Conservation (phyloP, 2,113 vertebrate genomes). For the Plecotus auritus region DNA sequence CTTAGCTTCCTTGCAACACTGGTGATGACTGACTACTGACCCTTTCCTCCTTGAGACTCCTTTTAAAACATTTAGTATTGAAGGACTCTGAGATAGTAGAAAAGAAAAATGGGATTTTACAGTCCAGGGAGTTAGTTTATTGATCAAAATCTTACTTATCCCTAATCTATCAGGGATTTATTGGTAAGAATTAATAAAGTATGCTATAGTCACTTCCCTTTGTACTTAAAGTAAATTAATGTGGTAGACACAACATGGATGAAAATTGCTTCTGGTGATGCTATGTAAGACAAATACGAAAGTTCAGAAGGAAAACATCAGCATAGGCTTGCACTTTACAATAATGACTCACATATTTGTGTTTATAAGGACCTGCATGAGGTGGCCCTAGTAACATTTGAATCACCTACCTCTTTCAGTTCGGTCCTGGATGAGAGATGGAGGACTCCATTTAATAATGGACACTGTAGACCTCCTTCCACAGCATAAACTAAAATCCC, state of each 20-base stretch:
- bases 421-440: background rate
- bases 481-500: background rate
- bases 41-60: background rate
- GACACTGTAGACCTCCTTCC: background rate
- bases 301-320: constrained; percentile 1
- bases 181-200: constrained; percentile 3
- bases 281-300: constrained; percentile 12
- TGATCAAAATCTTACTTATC: background rate
- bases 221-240: background rate
- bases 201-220: background rate
- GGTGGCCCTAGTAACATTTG: background rate
- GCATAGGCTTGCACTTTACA: background rate
- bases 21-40: background rate
- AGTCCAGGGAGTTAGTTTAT: background rate
- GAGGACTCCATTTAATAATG: background rate
- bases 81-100: background rate
- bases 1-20: background rate
- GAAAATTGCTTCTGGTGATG: background rate
- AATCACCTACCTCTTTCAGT: background rate
- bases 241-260: constrained; percentile 25
- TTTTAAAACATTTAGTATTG: background rate
- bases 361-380: background rate
- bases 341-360: background rate
- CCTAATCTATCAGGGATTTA: background rate
- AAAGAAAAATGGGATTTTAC: background rate